A percentile compares a stretch with the other conserved stretches of the same genome.
These are phyloP conservation scores for Meiosimyza decipiens DNA, from an alignment of 2,888 invertebrate species.

Conservation along the genomic window DNA sequence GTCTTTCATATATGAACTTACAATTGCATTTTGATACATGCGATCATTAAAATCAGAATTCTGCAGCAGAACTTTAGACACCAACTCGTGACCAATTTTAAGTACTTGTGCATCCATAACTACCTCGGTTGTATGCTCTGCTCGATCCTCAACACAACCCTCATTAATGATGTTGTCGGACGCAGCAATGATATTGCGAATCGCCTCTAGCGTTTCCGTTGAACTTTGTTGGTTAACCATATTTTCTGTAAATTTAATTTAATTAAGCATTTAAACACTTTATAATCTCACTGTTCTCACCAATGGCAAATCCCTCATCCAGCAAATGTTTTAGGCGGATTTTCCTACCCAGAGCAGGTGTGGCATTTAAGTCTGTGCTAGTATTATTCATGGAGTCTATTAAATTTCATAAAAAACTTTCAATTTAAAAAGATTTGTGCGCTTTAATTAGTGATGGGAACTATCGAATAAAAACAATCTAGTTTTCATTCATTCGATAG, in stretches of 20 bases:
- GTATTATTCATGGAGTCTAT: conserved; percentile 9
- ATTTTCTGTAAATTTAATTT: conserved; percentile 36
- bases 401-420: no score
- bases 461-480: no score
- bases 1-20: conserved; percentile 43
- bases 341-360: conserved; percentile 42
- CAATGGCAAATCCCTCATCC: conserved; percentile 44
- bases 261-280: no score
- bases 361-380: conserved; percentile 25
- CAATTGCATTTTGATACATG: conserved; percentile 58
- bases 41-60: conserved; percentile 58
- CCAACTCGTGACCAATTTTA: conserved; percentile 60
- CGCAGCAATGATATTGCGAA: conserved; percentile 53
- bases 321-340: conserved; percentile 46
- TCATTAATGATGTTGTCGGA: conserved; percentile 56
- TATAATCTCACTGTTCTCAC: conserved; percentile 28
- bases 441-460: no score
- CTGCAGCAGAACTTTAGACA: conserved; percentile 57
- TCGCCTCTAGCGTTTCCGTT: conserved; percentile 46
- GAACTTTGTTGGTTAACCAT: conserved; percentile 38
- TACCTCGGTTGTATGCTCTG: conserved; percentile 62
- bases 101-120: conserved; percentile 65
- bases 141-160: conserved; percentile 53
- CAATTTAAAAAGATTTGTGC: no score
- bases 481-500: no score